Evolutionary conservation across 2,888 invertebrate species (phyloP), one percentile per base, ranked within the genome.

Genomic region (Lasioglossum lativentre): DNA sequence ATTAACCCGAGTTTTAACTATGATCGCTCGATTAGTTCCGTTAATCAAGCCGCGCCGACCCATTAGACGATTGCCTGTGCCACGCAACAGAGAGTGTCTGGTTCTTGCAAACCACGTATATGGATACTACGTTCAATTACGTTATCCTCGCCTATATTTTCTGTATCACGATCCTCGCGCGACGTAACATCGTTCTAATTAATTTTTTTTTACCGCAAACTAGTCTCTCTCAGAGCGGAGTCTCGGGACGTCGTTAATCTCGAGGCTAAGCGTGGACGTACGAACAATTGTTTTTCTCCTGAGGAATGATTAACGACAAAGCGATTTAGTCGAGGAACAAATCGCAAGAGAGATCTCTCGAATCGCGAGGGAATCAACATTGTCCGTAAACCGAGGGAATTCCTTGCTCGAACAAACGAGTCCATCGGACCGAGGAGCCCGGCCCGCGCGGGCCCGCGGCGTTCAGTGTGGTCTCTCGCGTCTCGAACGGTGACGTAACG

Each of bases 41-140:
- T 42, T 14, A 75, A 63, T 27, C 75, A 45, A 42, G 30, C 42
- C 34, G 2, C 34, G 40, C 45, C 34, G 14, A n/a, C 42, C 75
- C 75, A 75, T 75, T 75, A 75, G 16, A 23, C 75, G 63, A 66
- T 66, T 66, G 45, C 59, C 40, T 5, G 27, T 12, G 42, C 59
- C 14, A 30, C 42, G 68, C 68, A 68, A 68, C 23, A n/a, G 10
- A 68, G 6, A 66, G 56, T n/a, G 4, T 1, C 56, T 12, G 56
- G 12, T 56, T n/a, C n/a, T 56, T 56, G 56, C 12, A 56, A 56
- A 56, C 56, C 56, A n/a, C 10, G n/a, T n/a, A n/a, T n/a, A n/a
- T n/a, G n/a, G n/a, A 56, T n/a, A 12, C n/a, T 12, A 56, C 10
- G n/a, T n/a, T n/a, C 56, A 23, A 56, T 56, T n/a, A n/a, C n/a